Evolutionary conservation across 2,888 invertebrate genomes (phyloP).

Genomic region (Agrochola circellaris): DNA sequence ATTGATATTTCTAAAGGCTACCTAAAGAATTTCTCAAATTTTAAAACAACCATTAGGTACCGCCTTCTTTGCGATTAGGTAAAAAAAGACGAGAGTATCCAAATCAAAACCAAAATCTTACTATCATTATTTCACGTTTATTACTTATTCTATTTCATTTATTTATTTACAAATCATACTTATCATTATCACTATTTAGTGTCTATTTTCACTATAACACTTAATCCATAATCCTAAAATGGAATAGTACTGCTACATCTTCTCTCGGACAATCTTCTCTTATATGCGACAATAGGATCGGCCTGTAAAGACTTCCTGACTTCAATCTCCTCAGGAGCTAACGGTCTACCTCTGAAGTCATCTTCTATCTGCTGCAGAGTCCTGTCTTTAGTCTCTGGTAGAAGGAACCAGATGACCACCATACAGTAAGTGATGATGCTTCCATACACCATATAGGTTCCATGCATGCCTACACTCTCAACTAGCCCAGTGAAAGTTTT

Average conservation of each 20-base stretch:
- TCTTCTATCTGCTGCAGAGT: conserved; percentile 92
- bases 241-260: conserved; percentile 67
- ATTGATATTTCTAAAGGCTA: background rate
- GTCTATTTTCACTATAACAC: background rate
- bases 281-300: conserved; percentile 69
- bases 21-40: background rate
- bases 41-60: background rate
- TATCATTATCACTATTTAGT: conserved; percentile 1
- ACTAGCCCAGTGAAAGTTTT: conserved; percentile 91
- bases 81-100: background rate
- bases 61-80: no score
- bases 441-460: conserved; percentile 90
- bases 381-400: conserved; percentile 92
- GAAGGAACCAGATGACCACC: conserved; percentile 86
- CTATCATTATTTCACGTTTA: background rate
- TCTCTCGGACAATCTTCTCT: conserved; percentile 72
- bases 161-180: conserved; percentile 24
- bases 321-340: conserved; percentile 65
- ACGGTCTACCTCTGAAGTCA: conserved; percentile 79
- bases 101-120: background rate
- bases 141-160: conserved; percentile 1
- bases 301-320: conserved; percentile 70
- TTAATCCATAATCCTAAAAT: conserved; percentile 13
- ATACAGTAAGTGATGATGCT: conserved; percentile 87
- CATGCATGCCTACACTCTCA: conserved; percentile 85